phyloP scores from a whole-genome alignment of 64 coral and sea anemone genomes.

The Montipora sp. region DNA sequence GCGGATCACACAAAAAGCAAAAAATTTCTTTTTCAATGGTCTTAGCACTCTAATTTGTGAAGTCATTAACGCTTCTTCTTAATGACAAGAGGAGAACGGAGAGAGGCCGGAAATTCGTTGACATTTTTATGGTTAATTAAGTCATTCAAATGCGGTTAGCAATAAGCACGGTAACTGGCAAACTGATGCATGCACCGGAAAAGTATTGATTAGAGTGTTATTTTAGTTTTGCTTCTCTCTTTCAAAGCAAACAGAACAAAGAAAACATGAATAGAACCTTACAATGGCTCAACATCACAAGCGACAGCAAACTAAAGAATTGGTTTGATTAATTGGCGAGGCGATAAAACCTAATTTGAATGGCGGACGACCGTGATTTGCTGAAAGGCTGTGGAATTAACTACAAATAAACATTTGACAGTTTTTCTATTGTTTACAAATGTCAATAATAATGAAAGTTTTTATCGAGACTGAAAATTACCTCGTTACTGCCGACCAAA shows the following conservation, averaged over 20 bases:
- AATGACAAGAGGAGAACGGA: constrained; percentile 50
- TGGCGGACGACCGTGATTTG: constrained; percentile 50
- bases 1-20: constrained; percentile 54
- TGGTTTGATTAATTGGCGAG: constrained; percentile 84
- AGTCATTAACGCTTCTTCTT: constrained; percentile 60
- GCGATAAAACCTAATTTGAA: constrained; percentile 48
- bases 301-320: constrained; percentile 81
- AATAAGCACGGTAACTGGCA: constrained; percentile 66
- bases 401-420: constrained; percentile 59
- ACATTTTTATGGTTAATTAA: constrained; percentile 71
- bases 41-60: constrained; percentile 67
- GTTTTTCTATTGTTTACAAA: constrained; percentile 63
- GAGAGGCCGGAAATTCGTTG: constrained; percentile 72
- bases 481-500: not conserved
- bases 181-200: constrained; percentile 70
- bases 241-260: constrained; percentile 81
- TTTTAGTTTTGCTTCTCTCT: constrained; percentile 79
- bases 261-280: constrained; percentile 72
- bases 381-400: constrained; percentile 44
- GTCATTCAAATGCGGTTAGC: constrained; percentile 60
- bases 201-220: constrained; percentile 84
- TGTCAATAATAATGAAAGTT: constrained; percentile 58
- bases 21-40: constrained; percentile 34
- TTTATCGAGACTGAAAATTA: constrained; percentile 61
- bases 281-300: constrained; percentile 76